Percentiles rank a stretch among this genome's conserved stretches.
Evolutionary conservation across 2,797 vertebrate genomes (phyloP).

Genomic region (Rhinella marina): DNA sequence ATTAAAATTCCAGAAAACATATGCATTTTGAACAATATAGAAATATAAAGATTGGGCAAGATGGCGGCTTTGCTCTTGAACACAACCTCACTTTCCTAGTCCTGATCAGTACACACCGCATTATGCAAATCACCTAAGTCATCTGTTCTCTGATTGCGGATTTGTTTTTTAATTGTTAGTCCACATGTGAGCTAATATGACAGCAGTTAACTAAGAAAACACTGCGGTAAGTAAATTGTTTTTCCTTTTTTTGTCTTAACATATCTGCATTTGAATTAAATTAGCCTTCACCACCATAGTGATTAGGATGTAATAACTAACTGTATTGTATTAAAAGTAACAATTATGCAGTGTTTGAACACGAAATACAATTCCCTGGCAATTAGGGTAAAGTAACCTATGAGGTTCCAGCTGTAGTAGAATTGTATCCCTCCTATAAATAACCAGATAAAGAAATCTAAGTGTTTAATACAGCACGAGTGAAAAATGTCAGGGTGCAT

Average conservation of each 20-base stretch:
- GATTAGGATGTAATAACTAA: not conserved
- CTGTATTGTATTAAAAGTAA: constrained; percentile 2
- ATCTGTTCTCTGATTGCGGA: constrained; percentile 45
- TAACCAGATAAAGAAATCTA: not conserved
- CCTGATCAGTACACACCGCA: constrained; percentile 1
- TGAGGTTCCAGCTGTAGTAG: too few relatives aligned
- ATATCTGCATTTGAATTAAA: constrained; percentile 15
- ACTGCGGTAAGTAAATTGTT: constrained; percentile 40
- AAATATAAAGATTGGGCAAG: not conserved
- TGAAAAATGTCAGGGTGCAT: not conserved
- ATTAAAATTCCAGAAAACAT: too few relatives aligned
- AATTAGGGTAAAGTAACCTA: not conserved
- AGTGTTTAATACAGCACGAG: not conserved
- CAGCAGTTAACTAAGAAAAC: constrained; percentile 44
- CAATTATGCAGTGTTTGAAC: not conserved
- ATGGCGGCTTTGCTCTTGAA: not conserved
- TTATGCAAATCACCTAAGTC: constrained; percentile 37
- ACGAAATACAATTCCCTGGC: constrained; percentile 13
- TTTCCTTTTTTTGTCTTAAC: not conserved
- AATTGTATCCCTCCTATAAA: not conserved
- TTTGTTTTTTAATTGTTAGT: constrained; percentile 51
- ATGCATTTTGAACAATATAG: not conserved
- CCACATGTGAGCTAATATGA: constrained; percentile 33
- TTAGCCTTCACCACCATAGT: not conserved
- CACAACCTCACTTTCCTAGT: not conserved